Conservation (phyloP, 2,888 invertebrate species). For the Eumacrocentrus americanus region DNA sequence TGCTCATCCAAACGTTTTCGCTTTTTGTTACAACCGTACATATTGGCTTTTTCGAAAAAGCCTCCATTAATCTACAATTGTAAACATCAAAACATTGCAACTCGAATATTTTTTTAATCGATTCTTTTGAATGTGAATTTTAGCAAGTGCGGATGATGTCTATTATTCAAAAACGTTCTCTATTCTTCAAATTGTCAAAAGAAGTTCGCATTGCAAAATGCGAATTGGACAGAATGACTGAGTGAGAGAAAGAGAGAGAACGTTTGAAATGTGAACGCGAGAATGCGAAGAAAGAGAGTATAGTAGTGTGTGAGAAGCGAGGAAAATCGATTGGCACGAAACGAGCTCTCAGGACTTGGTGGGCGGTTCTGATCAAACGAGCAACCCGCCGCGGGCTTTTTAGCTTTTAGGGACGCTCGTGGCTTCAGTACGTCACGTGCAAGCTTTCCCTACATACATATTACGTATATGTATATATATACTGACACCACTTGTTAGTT, state of each 20-base stretch:
- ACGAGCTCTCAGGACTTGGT: slow-evolving; percentile 29
- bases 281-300: neutral
- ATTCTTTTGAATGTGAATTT: too few species aligned
- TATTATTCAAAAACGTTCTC: neutral
- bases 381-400: slow-evolving; percentile 29
- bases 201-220: slow-evolving; percentile 45
- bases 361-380: slow-evolving; percentile 32
- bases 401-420: slow-evolving; percentile 28
- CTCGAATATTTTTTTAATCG: neutral
- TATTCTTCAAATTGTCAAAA: slow-evolving; percentile 19
- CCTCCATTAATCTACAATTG: too few species aligned
- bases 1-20: too few species aligned
- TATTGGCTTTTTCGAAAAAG: too few species aligned
- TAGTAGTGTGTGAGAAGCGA: slow-evolving; percentile 18
- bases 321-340: slow-evolving; percentile 31
- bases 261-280: slow-evolving; percentile 40
- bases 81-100: too few species aligned
- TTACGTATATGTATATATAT: slow-evolving; percentile 13
- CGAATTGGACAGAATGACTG: too few species aligned
- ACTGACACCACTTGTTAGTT: too few species aligned
- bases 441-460: slow-evolving; percentile 18
- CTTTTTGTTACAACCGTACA: too few species aligned
- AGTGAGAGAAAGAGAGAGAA: too few species aligned
- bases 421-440: slow-evolving; percentile 24
- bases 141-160: slow-evolving; percentile 10